Evolutionary conservation across 2,113 vertebrate genomes (phyloP).

Genomic region (Fregata magnificens): DNA sequence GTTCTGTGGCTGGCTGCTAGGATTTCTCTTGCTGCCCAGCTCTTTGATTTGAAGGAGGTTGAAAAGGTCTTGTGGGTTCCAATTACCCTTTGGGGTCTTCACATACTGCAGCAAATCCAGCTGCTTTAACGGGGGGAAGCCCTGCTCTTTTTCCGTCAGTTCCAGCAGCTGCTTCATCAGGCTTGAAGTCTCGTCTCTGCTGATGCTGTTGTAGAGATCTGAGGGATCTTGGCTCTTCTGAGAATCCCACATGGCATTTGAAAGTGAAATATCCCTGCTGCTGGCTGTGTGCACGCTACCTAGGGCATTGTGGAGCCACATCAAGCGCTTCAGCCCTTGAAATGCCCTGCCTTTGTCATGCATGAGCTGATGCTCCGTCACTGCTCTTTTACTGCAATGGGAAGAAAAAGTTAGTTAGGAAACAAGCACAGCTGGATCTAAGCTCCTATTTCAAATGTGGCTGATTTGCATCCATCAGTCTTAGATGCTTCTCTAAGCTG

Average conservation of each 20-base stretch:
- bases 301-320: slow-evolving; percentile 79
- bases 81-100: background rate
- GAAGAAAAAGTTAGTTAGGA: background rate
- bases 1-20: background rate
- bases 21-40: background rate
- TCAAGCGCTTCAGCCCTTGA: slow-evolving; percentile 79
- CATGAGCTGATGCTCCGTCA: slow-evolving; percentile 82
- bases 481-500: background rate
- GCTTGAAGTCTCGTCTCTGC: background rate
- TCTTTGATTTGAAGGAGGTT: background rate
- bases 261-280: background rate
- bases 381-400: slow-evolving; percentile 73
- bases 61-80: background rate
- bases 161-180: background rate
- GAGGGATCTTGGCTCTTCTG: background rate
- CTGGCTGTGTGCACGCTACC: slow-evolving; percentile 78
- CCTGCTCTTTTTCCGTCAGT: background rate
- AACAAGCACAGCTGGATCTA: background rate
- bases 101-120: background rate
- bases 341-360: slow-evolving; percentile 76
- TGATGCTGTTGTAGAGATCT: background rate
- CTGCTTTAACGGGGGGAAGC: background rate
- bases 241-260: background rate
- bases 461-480: background rate
- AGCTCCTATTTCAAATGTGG: background rate